Conservation (phyloP, 2,797 vertebrate species). For the Phrynocephalus vlangalii region DNA sequence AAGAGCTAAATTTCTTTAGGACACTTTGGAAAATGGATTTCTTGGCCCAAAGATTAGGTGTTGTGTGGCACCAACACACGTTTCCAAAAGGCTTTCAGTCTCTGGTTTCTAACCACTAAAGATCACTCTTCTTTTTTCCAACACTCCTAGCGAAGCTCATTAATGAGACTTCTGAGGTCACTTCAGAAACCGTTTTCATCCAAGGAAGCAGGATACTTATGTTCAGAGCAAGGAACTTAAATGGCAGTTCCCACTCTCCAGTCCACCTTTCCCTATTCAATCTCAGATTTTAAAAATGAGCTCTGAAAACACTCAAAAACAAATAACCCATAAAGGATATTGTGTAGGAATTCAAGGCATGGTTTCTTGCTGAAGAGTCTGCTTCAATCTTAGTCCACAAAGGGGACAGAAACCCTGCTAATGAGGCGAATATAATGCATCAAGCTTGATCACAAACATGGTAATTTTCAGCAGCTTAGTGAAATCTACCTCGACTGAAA, state of each 20-base stretch:
- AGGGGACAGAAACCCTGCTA: background rate
- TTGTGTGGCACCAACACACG: background rate
- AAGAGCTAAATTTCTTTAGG: background rate
- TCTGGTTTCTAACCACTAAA: background rate
- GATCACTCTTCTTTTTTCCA: background rate
- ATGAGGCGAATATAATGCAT: background rate
- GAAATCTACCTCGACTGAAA: background rate
- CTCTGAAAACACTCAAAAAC: constrained; percentile 15
- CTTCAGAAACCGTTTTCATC: constrained; percentile 23
- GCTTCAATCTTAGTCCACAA: constrained; percentile 22
- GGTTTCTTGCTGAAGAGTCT: constrained; percentile 11
- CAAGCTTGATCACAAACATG: constrained; percentile 11
- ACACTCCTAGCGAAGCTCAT: background rate
- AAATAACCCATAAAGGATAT: background rate
- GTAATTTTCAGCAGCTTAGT: background rate
- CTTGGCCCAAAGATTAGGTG: background rate
- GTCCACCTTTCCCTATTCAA: constrained; percentile 17
- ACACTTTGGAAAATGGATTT: background rate
- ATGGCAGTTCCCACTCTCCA: constrained; percentile 19
- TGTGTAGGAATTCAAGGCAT: background rate
- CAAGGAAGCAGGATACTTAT: background rate
- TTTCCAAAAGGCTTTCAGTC: background rate
- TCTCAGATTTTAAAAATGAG: constrained; percentile 31
- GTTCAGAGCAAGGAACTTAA: constrained; percentile 10
- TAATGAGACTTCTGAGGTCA: constrained; percentile 17